Base-by-base conservation (phyloP, 2,888 invertebrate genomes). In the Diaprepes abbreviatus region DNA sequence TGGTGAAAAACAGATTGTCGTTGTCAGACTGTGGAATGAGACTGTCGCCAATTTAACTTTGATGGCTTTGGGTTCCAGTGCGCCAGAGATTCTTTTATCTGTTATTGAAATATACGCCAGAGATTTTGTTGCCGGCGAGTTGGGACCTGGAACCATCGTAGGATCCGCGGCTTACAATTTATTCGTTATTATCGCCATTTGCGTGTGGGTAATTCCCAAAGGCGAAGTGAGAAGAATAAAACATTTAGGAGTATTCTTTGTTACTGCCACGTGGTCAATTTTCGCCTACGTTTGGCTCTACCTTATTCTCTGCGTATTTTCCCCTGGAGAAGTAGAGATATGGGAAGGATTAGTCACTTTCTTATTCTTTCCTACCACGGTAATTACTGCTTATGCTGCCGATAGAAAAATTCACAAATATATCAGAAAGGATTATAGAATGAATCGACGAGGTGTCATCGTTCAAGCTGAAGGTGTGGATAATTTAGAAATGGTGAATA, bases 241-340 rank as follows among this genome's bases (percentile, higher is more conserved):
- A 84, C 98, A 98, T 86, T 88, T 98, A 65, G 89, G 97, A 67
- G 99, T 99, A 65, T 99, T 99, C 86, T 93, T 98, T 82, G 96
- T 99, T 64, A 99, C 99, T 9, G 97, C 98, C 40, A 92, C 94
- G 6, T 98, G 98, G 96, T 97, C 97, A 50, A 89, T 99, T 62
- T 98, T 98, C 81, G 99, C 99, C 40, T 99, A 99, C 85, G 92
- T 99, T 59, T 99, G 99, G 99, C 88, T 99, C 66, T 98, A 98
- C 85, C 85, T 97, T 66, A 99, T 99, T 79, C 88, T 99, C 62
- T 93, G 94, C 40, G 90, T 94, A 50, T 91, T 93, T 76, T 94
- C 96, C 35, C 93, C 93, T 0, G 94, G 93, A 19, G 90, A 91
- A 66, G 93, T 98, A 6, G 94, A 97, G 77, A 92, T 98, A n/a